Base-by-base conservation (phyloP, 2,888 invertebrate species). In the Trissoscelio sp. region DNA sequence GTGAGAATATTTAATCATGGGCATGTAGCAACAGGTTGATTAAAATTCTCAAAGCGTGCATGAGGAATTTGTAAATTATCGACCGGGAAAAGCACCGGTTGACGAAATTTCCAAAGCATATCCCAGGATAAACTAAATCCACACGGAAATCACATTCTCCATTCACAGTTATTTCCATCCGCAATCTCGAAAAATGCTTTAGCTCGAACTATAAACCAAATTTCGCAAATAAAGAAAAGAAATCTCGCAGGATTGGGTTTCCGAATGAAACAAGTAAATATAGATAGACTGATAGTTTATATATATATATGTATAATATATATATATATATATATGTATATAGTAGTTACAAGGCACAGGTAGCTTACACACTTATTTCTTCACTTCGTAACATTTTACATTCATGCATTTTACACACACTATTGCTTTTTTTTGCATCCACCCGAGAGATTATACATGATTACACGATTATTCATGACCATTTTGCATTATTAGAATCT, bases 281-380 rank as follows among this genome's bases (percentile, higher is more conserved):
- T 84, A 82, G 84, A 83, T 84, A 84, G 84, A 81, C 53, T 72
- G 70, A 85, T 85, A 84, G 83, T 85, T 84, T 84, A 86, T 86
- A 83, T 85, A 88, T 88, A 88, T 86, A 81, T 87, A 80, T 85
- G 55, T 88, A 81, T 84, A 81, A 80, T 82, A 75, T 84, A 85
- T 86, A 83, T 85, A 88, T 89, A 88, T 86, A 81, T 87, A 82
- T 86, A 62, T 88, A 82, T 84, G 80, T 85, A 82, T 87, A 88
- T 91, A 90, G 89, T 89, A 88, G 89, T 91, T 91, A 91, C 91
- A 91, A 91, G 91, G 91, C 91, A 91, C 91, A 91, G 89, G 91
- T 91, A 91, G 91, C 90, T 91, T 89, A 91, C 90, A 91, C 89
- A 89, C 90, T 87, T 88, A 88, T 88, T 87, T 87, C 77, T 81